Evolutionary conservation across 1,140 invertebrate genomes (phyloP), one percentile per base, ranked within the genome.

Genomic region (Grapholita molesta): DNA sequence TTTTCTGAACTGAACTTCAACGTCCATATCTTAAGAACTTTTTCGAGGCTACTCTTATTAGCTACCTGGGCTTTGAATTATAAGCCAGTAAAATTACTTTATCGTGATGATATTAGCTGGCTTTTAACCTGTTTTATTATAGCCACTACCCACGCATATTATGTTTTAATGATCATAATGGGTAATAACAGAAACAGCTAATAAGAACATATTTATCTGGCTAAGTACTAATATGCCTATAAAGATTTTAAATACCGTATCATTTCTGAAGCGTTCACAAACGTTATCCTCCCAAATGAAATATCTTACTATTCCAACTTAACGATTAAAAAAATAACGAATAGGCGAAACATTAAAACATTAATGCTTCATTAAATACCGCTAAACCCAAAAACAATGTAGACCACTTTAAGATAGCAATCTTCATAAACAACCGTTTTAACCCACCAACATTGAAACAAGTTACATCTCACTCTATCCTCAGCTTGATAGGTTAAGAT

Each of bases 401-500:
- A 30, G 55, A 61, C 55, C 55, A 61, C 53, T 61, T 61, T 15
- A n/a, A 61, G 55, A 61, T 61, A 61, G 55, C 24, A 28, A 61
- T 61, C 55, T 57, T 28, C 25, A 28, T 48, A 48, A 21, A 48
- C 15, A 48, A 48, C 42, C 18, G 18, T 48, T 48, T 18, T 8
- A 21, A 48, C 15, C 42, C 7, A 7, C n/a, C 42, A 8, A 48
- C 8, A 21, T 48, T 48, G 42, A 15, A 48, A 48, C 18, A 8
- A 21, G 21, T 15, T 48, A 8, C 7, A n/a, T 61, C 55, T 61
- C 55, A 15, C 12, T 61, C 25, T 30, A 15, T 42, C 38, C 24
- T 35, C 30, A 35, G 68, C 32, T 70, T 32, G 25, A 71, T 73
- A 65, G 69, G 24, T 67, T 70, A 71, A 75, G 76, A 53, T 53